Percentiles rank a stretch among this genome's conserved stretches.
Conservation (phyloP, 1,140 invertebrate genomes). For the Aphelenchoides fujianensis region DNA sequence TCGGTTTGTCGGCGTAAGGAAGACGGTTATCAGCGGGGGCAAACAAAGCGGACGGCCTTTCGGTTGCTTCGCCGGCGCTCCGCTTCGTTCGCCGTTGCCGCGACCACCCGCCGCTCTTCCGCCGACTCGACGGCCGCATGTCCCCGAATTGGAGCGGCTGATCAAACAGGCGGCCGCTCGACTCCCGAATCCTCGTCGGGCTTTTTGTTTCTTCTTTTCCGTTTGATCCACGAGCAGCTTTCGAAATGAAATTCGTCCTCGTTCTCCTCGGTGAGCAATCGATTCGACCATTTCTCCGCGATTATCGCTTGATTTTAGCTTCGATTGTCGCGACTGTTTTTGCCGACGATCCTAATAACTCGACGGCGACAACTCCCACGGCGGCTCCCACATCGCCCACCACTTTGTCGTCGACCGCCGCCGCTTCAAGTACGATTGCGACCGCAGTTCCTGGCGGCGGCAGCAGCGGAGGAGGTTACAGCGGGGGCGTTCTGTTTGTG, state of each 20-base stretch:
- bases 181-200: background rate
- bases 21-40: background rate
- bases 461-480: background rate
- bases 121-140: too few species aligned
- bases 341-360: too few species aligned
- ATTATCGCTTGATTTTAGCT: too few species aligned
- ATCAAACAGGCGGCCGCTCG: background rate
- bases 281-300: too few species aligned
- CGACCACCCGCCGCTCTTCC: background rate
- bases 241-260: background rate
- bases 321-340: too few species aligned
- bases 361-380: too few species aligned
- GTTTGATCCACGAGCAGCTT: too few species aligned
- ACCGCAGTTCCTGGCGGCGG: background rate
- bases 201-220: background rate
- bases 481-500: background rate
- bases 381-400: too few species aligned
- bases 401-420: background rate
- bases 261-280: background rate
- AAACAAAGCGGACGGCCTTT: slow-evolving; percentile 1
- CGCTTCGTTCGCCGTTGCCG: too few species aligned
- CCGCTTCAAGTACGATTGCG: background rate
- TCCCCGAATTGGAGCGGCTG: background rate
- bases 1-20: too few species aligned
- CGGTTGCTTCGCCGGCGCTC: too few species aligned